Evolutionary conservation across 2,113 vertebrate genomes (phyloP).

Genomic region (Corvus hawaiiensis): DNA sequence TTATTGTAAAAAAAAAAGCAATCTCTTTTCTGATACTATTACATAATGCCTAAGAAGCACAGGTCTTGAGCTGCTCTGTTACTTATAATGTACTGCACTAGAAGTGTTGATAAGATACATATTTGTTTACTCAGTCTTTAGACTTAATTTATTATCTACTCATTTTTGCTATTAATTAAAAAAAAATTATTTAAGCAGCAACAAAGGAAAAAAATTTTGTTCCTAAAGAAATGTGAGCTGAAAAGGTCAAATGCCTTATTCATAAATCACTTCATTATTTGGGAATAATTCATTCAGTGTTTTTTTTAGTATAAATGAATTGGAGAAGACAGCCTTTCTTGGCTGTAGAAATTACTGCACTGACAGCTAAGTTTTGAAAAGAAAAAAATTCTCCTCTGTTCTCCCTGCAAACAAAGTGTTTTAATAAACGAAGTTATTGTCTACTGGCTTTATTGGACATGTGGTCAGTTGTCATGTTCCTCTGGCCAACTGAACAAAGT

Average conservation of each 20-base stretch:
- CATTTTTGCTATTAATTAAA: background rate
- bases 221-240: background rate
- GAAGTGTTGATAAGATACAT: background rate
- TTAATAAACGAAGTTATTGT: conserved; percentile 76
- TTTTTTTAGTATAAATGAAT: conserved; percentile 10
- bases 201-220: background rate
- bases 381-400: background rate
- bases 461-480: conserved; percentile 92
- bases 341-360: background rate
- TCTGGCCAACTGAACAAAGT: conserved; percentile 90
- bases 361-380: conserved; percentile 22
- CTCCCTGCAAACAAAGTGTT: conserved; percentile 51
- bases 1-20: background rate
- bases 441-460: conserved; percentile 80
- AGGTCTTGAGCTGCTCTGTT: background rate
- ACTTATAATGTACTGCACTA: background rate
- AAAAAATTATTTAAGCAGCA: background rate
- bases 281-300: background rate
- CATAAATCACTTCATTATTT: conserved; percentile 15
- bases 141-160: background rate
- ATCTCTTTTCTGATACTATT: background rate
- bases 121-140: background rate
- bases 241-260: conserved; percentile 24
- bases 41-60: background rate
- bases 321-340: conserved; percentile 32